A percentile compares a stretch with the other conserved stretches of the same genome.
phyloP scores from a whole-genome alignment of 1,140 invertebrate species.

The Meloidogyne exigua region DNA sequence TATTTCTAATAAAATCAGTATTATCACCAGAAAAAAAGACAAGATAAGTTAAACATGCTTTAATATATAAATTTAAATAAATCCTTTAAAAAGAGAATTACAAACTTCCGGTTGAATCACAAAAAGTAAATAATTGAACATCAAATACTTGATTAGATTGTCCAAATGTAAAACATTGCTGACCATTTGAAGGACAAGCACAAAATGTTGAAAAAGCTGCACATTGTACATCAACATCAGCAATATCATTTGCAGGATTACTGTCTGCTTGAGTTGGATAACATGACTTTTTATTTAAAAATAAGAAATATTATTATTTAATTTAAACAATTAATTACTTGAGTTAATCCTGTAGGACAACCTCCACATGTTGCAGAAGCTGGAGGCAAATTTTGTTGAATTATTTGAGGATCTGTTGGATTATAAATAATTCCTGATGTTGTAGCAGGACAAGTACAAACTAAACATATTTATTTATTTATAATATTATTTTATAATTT shows the following conservation, averaged over 20 bases:
- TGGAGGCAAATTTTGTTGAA: neutral
- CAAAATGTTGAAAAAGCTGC: neutral
- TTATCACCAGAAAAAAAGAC: neutral
- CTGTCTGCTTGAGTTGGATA: slow-evolving; percentile 1
- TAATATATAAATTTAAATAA: too few species aligned
- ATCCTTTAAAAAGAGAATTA: neutral
- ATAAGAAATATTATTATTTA: neutral
- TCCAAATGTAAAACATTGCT: slow-evolving; percentile 10
- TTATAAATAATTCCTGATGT: slow-evolving; percentile 13
- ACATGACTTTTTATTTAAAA: neutral
- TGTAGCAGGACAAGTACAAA: neutral
- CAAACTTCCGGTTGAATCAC: neutral
- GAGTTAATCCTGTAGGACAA: neutral
- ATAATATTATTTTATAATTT: too few species aligned
- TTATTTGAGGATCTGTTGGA: neutral
- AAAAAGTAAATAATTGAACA: slow-evolving; percentile 13
- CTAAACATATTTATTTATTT: neutral
- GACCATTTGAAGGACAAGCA: slow-evolving; percentile 15
- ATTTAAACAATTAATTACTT: neutral
- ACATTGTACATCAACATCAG: neutral
- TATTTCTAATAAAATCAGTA: slow-evolving; percentile 2
- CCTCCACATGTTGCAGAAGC: slow-evolving; percentile 8
- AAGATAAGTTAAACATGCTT: neutral
- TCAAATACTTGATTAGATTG: slow-evolving; percentile 12
- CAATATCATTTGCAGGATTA: neutral